Evolutionary conservation across 2,113 vertebrate genomes (phyloP).

Genomic region (Hucho hucho): DNA sequence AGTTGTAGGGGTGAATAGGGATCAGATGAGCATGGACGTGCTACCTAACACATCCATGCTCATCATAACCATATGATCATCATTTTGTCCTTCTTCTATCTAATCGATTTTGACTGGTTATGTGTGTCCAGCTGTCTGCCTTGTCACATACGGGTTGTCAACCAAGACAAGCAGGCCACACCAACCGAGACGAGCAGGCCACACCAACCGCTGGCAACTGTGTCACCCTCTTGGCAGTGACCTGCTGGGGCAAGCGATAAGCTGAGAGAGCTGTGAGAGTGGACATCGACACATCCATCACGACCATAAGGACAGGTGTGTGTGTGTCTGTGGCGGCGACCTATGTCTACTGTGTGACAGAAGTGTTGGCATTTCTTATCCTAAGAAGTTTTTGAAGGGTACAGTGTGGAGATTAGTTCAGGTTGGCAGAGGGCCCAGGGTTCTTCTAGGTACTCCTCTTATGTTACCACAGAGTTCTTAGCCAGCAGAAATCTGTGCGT

Average conservation of each 20-base stretch:
- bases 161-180: slow-evolving; percentile 29
- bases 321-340: neutral
- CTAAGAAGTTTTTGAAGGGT: neutral
- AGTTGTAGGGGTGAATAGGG: no score
- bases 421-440: neutral
- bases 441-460: neutral
- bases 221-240: slow-evolving; percentile 24
- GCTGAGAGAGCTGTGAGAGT: slow-evolving; percentile 12
- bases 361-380: neutral
- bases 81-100: neutral
- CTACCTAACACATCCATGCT: no score
- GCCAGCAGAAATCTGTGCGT: slow-evolving; percentile 40
- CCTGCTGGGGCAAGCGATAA: slow-evolving; percentile 45
- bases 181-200: slow-evolving; percentile 32
- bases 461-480: slow-evolving; percentile 28
- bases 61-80: no score
- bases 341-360: neutral
- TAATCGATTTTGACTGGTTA: neutral
- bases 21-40: neutral
- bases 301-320: slow-evolving; percentile 38
- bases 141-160: neutral
- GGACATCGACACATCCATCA: slow-evolving; percentile 18
- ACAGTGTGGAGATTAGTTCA: neutral
- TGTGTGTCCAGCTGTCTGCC: slow-evolving; percentile 12
- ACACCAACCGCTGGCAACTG: slow-evolving; percentile 44